Evolutionary conservation across 1,140 invertebrate genomes (phyloP), one percentile per base, ranked within the genome.

Genomic region (Conus betulinus): DNA sequence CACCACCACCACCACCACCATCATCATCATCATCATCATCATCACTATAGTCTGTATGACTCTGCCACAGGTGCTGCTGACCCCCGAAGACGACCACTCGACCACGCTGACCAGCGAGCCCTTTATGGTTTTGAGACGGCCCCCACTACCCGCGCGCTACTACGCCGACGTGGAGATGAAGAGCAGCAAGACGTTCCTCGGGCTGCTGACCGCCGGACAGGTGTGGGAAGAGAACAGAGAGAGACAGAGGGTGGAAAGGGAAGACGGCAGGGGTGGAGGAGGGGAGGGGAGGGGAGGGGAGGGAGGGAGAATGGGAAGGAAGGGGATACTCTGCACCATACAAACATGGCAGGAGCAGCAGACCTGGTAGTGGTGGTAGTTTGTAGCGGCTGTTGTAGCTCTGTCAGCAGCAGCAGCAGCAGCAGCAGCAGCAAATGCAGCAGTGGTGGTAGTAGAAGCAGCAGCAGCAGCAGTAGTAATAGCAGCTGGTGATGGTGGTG

Each of bases 81-180:
- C 93, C 71, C 89, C 91, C 4, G 91, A 92, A 55, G 92, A 87
- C 85, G 88, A 15, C 81, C 88, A 20, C 53, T 90, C 92, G 51
- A 92, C 93, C 0, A 93, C 89, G 15, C 92, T 94, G 87, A 94
- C 93, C 25, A 94, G 92, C 85, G 94, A 95, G 88, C 94, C 94
- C 0, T 95, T 95, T 90, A 86, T 95, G 53, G 92, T 95, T 0
- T 89, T 94, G 25, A 89, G 94, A 81, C 90, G 89, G 27, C 90
- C 88, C 25, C 79, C 85, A 8, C 87, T 94, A 53, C 91, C 92
- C 1, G 90, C 91, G 0, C 55, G 84, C 3, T 57, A 91, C 0
- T 87, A 84, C 82, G 25, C 57, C 23, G 89, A 88, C 74, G 83
- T 79, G 57, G 78, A 79, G 10, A 83, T 88, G 53, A 90, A 87